Base-by-base conservation (phyloP, 2,113 vertebrate genomes). In the Boleophthalmus pectinirostris region DNA sequence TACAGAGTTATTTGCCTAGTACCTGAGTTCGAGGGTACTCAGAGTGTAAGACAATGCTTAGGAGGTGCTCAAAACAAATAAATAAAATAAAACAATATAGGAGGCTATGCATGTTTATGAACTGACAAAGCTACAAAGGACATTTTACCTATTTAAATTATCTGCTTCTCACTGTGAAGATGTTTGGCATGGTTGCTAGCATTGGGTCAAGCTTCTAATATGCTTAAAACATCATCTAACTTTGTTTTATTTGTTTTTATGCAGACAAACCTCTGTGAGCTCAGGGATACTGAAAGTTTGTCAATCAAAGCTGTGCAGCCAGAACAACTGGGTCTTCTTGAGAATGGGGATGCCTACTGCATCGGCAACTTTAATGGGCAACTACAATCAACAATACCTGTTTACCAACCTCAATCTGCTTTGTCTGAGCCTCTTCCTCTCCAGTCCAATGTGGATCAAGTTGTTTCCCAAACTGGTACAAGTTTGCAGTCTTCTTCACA, bases 281-380 rank as follows among this genome's bases (percentile, higher is more conserved):
- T 24, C 7, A 43, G 0, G 25, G 56, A 82, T 57, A 68, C 65
- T 58, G 56, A 74, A 46, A 23, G 70, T 73, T 75, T 43, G 6
- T 81, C 73, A 21, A 45, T 81, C 3, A 66, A 13, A 14, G 46
- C 12, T 16, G 51, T 20, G 2, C 65, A 46, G 13, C 54, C 57
- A 25, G 91, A 94, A 23, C 66, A 73, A 49, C 79, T 85, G 24
- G 21, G 11, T 70, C 75, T 94, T 25, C 75, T 93, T 24, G 76
- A 69, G 66, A 84, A 72, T 49, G 46, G 63, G 10, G 72, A 81
- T 16, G 20, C n/a, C n/a, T 88, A 85, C 47, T n/a, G 35, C 13
- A 12, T 64, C 18, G 73, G 69, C 8, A 82, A 29, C 78, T 84
- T 82, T 35, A 74, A 68, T n/a, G n/a, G 61, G 24, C 23, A 77